Evolutionary conservation across 1,140 invertebrate species (phyloP).

Genomic region (Psilanteris sp.): DNA sequence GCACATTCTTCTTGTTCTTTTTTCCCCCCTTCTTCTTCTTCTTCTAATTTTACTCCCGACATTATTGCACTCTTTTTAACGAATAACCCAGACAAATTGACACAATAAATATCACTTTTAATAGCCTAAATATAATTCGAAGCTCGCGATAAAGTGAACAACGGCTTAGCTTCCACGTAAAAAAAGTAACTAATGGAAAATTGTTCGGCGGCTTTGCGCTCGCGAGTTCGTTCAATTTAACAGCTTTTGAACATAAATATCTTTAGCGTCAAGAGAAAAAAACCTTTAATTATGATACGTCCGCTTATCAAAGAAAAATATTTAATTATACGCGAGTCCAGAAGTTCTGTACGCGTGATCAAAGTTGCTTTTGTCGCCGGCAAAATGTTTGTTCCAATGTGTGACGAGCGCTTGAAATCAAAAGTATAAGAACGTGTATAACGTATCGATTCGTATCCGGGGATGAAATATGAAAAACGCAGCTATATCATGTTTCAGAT

Average conservation of each 20-base stretch:
- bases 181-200: neutral
- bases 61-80: neutral
- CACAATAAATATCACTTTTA: neutral
- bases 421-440: slow-evolving; percentile 19
- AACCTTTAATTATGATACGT: slow-evolving; percentile 18
- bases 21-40: too few species aligned
- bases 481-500: slow-evolving; percentile 14
- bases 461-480: slow-evolving; percentile 17
- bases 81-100: neutral
- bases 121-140: slow-evolving; percentile 5
- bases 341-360: slow-evolving; percentile 10
- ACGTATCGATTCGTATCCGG: slow-evolving; percentile 24
- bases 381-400: slow-evolving; percentile 10
- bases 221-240: neutral
- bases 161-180: neutral
- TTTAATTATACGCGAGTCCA: slow-evolving; percentile 19
- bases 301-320: slow-evolving; percentile 15
- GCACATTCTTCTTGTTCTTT: neutral
- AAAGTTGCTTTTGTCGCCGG: slow-evolving; percentile 1
- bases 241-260: slow-evolving; percentile 10
- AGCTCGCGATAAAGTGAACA: neutral
- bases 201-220: neutral
- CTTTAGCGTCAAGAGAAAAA: neutral
- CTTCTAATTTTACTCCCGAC: too few species aligned
- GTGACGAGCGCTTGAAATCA: too few species aligned